phyloP scores from a whole-genome alignment of 2,888 invertebrate genomes.

The Crioceris asparagi region DNA sequence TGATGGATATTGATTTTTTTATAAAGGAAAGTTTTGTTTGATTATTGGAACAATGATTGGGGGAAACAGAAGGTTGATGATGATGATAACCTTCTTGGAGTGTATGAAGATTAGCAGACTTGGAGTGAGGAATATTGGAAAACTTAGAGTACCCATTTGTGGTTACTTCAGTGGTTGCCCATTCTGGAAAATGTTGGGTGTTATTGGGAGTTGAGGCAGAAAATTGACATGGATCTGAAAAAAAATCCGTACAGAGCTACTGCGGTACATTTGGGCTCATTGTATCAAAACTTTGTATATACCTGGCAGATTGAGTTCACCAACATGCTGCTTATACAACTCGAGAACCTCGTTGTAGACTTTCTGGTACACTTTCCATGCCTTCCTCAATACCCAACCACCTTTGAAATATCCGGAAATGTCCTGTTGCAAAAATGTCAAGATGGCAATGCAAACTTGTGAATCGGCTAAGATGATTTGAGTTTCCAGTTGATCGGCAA shows the following conservation, averaged over 20 bases:
- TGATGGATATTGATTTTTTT: constrained; percentile 25
- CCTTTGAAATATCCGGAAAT: constrained; percentile 51
- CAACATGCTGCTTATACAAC: constrained; percentile 43
- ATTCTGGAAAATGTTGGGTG: no score
- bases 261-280: no score
- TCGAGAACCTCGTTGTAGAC: constrained; percentile 47
- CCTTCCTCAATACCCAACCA: constrained; percentile 56
- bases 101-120: constrained; percentile 18
- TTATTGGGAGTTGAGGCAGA: no score
- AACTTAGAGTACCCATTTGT: constrained; percentile 20
- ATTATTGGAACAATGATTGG: no score
- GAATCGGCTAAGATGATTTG: constrained; percentile 58
- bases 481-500: constrained; percentile 46
- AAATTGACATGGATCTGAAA: constrained; percentile 10
- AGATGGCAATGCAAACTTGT: constrained; percentile 51
- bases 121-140: constrained; percentile 21
- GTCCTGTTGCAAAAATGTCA: constrained; percentile 55
- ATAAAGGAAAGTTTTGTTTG: constrained; percentile 13
- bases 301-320: constrained; percentile 21
- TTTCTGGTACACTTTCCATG: constrained; percentile 59
- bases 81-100: no score
- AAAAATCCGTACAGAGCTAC: no score
- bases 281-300: background rate
- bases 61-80: constrained; percentile 2
- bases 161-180: no score